These are phyloP conservation scores for Eretmocerus hayati DNA, from an alignment of 2,888 invertebrate genomes.

Conservation along the genomic window DNA sequence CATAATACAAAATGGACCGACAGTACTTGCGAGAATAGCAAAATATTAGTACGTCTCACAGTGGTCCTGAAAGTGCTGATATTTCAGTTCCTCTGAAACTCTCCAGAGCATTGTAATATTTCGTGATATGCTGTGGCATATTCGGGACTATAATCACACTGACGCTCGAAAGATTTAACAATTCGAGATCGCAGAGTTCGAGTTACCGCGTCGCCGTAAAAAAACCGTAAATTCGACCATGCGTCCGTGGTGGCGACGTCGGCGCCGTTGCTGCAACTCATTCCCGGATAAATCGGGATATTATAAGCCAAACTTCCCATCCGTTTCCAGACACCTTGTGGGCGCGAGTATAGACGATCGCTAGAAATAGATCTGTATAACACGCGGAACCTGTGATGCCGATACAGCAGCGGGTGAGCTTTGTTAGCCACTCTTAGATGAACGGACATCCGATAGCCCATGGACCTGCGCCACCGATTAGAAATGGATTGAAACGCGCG, in stretches of 20 bases:
- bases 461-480: not conserved
- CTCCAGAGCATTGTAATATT: no score
- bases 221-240: not conserved
- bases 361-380: conserved; percentile 13
- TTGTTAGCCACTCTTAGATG: no score
- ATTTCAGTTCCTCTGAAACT: no score
- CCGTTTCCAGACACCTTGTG: conserved; percentile 2
- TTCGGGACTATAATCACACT: no score
- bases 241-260: not conserved
- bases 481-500: not conserved
- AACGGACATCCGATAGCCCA: not conserved
- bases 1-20: no score
- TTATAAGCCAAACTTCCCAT: conserved; percentile 4
- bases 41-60: no score
- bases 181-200: not conserved
- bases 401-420: no score
- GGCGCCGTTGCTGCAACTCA: not conserved
- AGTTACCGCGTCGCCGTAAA: not conserved
- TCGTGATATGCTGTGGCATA: no score
- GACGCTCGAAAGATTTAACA: conserved; percentile 4
- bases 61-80: no score
- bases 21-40: no score
- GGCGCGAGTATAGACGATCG: conserved; percentile 1
- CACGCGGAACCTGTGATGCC: no score
- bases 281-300: conserved; percentile 18